Base-by-base conservation (phyloP, 2,888 invertebrate genomes). In the Polydrusus pterygomalis region DNA sequence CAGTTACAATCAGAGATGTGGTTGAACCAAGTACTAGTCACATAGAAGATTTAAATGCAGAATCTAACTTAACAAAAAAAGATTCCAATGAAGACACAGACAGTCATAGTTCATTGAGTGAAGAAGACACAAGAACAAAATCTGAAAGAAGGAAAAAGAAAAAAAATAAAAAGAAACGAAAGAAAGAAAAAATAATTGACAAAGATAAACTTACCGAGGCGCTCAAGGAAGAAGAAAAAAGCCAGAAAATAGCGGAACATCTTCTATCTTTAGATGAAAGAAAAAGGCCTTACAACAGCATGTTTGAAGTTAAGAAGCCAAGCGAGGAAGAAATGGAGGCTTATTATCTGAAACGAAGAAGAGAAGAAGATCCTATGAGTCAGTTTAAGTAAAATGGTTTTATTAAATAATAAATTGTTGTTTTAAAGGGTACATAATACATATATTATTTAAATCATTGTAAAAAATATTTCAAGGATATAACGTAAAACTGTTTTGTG, bases 281-380 rank as follows among this genome's bases (percentile, higher is more conserved):
- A 15, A 97, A 97, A 83, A 90, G 98, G 2, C 94, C 96, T 0
- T 99, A 97, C 87, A 98, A 99, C 87, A 97, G 96, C 83, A 95
- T 95, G 94, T 93, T 91, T 78, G 93, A 94, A 82, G 93, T 92
- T 0, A 94, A 94, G 81, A 94, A 93, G 76, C 97, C 97, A 0
- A 95, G 96, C 0, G 95, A 96, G 75, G 96, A 96, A 79, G 97
- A 99, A 86, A 91, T 98, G 85, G 98, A 99, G 87, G 97, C 97
- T 0, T 98, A 95, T 89, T 93, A 94, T 85, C 93, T 96, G 89
- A 98, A 96, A 87, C 90, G 95, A 69, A 89, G 91, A 69, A 89
- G 96, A 51, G 93, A 93, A 0, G 96, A 97, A 79, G 99, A 99
- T 89, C 99, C 99, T 0, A 98, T 99, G 98, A 91, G 93, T 70